phyloP scores from a whole-genome alignment of 2,113 vertebrate genomes.

The Harpagus bidentatus region DNA sequence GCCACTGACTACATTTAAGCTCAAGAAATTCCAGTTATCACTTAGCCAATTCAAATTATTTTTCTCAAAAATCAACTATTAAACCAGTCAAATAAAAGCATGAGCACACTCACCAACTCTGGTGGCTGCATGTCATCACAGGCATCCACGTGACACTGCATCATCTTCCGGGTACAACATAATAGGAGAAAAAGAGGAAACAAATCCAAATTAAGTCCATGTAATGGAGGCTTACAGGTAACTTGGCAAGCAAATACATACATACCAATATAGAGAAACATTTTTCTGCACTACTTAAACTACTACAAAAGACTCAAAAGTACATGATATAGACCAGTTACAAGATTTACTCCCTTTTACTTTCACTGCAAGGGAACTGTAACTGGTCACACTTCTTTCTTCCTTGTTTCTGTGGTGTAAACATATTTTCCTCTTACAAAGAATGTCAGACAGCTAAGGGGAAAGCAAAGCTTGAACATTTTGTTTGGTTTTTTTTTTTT shows the following conservation, averaged over 20 bases:
- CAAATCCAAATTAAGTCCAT: background rate
- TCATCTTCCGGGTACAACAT: constrained; percentile 11
- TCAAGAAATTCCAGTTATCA: background rate
- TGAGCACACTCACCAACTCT: constrained; percentile 17
- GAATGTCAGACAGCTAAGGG: background rate
- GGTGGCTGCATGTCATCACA: constrained; percentile 47
- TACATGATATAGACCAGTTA: background rate
- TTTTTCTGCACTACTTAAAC: background rate
- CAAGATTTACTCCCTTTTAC: background rate
- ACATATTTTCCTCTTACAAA: background rate
- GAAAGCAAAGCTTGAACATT: background rate
- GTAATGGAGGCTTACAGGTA: background rate
- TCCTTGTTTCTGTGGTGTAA: background rate
- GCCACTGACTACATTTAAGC: background rate
- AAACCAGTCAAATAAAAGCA: background rate
- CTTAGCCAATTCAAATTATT: background rate
- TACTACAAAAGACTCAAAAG: background rate
- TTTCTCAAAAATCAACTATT: background rate
- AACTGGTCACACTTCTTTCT: background rate
- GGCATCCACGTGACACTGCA: constrained; percentile 43
- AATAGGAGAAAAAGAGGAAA: background rate
- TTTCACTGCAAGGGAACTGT: background rate
- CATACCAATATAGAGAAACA: background rate
- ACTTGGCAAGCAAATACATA: background rate
- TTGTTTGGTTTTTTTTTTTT: background rate